Base-by-base conservation (phyloP, 2,888 invertebrate genomes). In the Blastobasis adustella region DNA sequence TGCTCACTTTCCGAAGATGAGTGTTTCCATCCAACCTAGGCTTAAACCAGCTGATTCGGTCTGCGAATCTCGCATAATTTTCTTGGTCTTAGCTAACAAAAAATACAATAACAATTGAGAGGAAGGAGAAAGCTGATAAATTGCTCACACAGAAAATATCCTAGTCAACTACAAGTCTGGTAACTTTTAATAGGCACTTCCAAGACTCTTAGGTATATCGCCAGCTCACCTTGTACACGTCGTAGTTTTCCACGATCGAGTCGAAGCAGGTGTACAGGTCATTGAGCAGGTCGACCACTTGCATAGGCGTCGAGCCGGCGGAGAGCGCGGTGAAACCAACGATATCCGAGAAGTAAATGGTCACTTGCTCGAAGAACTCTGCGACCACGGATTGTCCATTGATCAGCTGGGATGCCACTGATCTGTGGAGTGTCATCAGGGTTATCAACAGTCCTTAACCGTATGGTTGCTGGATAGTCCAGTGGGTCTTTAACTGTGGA, bases 221-320 rank as follows among this genome's bases (percentile, higher is more conserved):
- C 42, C 9, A 42, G 10, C 86, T 87, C 66, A 94, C 98, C 92
- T 99, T 99, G 84, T 99, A 99, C 9, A 98, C 98, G 73, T 98
- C 97, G 72, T 96, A 98, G 73, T 97, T 95, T 76, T 96, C 98
- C 52, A 98, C 96, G 62, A 98, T 98, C 7, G 96, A 95, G 82
- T 99, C 99, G 80, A 99, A 99, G 68, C 97, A 96, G 23, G 98
- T 97, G 83, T 99, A 99, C 58, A 99, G 91, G 86, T 99, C 98
- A 82, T 99, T 99, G 47, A 99, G 92, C 10, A 99, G 91, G 76
- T 97, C 96, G 10, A 99, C 98, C 54, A 97, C 96, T 86, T 97
- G 93, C 82, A 97, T 91, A 0, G 97, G 96, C 6, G 97, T 96
- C 65, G 97, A 97, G 61, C 96, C 92, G 0, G 97, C 96, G 0